These are phyloP conservation scores for Apocheima hispidaria DNA, from an alignment of 2,888 invertebrate genomes.

Conservation along the genomic window DNA sequence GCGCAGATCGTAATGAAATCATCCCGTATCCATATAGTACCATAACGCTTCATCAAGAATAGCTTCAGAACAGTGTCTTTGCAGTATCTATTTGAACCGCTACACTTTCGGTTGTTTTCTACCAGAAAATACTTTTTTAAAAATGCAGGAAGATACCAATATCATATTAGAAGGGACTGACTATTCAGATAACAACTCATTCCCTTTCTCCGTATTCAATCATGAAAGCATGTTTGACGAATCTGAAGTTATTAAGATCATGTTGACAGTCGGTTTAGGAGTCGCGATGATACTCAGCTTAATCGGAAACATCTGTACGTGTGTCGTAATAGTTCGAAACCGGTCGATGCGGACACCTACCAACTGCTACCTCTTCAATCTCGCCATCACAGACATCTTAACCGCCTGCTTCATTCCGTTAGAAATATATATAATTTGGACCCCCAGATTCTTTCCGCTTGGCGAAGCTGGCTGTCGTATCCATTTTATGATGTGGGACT, in stretches of 20 bases:
- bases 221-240: conserved; percentile 75
- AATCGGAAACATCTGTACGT: conserved; percentile 91
- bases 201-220: conserved; percentile 68
- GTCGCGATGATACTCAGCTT: conserved; percentile 89
- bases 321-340: conserved; percentile 90
- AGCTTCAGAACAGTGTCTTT: conserved; percentile 55
- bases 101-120: conserved; percentile 23
- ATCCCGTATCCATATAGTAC: conserved; percentile 54
- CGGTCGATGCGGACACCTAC: conserved; percentile 93
- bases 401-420: conserved; percentile 91
- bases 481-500: conserved; percentile 91
- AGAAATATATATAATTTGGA: conserved; percentile 92
- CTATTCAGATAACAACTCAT: conserved; percentile 63
- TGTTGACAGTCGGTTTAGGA: conserved; percentile 83
- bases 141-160: conserved; percentile 18
- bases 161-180: conserved; percentile 47
- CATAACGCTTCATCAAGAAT: conserved; percentile 47
- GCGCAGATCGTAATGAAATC: conserved; percentile 33
- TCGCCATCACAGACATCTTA: conserved; percentile 91
- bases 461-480: conserved; percentile 92
- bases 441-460: conserved; percentile 90
- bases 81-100: conserved; percentile 51
- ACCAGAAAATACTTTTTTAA: conserved; percentile 5
- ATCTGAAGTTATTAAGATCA: conserved; percentile 84
- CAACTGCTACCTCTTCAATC: conserved; percentile 92